Evolutionary conservation across 2,113 vertebrate species (phyloP).

Genomic region (Halcyon senegalensis): DNA sequence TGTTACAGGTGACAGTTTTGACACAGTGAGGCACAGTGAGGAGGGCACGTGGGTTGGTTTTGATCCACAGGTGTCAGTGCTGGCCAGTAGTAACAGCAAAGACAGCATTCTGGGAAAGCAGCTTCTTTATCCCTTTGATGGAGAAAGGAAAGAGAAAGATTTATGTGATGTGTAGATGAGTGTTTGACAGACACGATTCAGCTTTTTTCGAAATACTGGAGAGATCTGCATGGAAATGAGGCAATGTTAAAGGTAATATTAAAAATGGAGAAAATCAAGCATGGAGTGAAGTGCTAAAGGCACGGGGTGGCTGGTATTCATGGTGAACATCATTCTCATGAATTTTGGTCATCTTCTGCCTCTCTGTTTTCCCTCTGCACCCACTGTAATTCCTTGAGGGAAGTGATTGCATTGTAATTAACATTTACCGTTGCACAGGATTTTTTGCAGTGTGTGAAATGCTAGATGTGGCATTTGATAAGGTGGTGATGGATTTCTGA

Average conservation of each 20-base stretch:
- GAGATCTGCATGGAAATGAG: neutral
- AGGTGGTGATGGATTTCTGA: neutral
- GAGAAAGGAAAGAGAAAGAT: neutral
- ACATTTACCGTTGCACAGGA: neutral
- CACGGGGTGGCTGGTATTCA: neutral
- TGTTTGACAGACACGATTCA: neutral
- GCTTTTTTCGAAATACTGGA: neutral
- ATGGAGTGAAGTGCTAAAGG: neutral
- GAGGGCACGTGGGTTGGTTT: constrained; percentile 38
- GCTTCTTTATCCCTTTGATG: neutral
- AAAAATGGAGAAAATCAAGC: neutral
- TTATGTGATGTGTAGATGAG: neutral
- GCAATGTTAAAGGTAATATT: neutral
- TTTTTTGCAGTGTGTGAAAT: neutral
- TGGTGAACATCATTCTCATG: neutral
- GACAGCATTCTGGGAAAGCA: neutral
- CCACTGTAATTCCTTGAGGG: neutral
- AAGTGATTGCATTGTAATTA: neutral
- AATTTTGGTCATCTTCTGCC: neutral
- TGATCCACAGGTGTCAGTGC: constrained; percentile 14
- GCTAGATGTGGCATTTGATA: neutral
- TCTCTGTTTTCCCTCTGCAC: neutral
- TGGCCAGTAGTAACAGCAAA: neutral
- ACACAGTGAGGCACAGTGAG: neutral
- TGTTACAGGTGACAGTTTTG: constrained; percentile 56